Evolutionary conservation across 2,797 vertebrate genomes (phyloP).

Genomic region (Sebastes taczanowskii): DNA sequence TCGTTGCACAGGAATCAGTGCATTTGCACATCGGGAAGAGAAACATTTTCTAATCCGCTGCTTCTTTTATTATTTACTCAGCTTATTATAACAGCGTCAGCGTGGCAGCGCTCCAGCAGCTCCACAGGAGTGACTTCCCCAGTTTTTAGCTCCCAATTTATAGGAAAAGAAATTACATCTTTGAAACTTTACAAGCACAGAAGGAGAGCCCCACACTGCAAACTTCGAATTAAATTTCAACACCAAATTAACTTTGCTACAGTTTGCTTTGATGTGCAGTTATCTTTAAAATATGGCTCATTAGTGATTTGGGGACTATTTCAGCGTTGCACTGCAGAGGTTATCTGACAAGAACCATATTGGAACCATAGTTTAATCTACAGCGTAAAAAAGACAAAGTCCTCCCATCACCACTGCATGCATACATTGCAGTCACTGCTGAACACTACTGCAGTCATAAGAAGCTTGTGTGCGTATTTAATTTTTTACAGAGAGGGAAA

Average conservation of each 20-base stretch:
- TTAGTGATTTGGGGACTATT: background rate
- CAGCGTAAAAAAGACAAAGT: background rate
- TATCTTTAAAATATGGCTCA: background rate
- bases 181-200: constrained; percentile 15
- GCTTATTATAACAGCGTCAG: background rate
- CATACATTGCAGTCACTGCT: background rate
- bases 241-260: constrained; percentile 12
- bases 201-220: background rate
- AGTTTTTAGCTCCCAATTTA: background rate
- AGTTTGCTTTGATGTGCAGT: background rate
- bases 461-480: background rate
- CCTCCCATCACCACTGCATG: background rate
- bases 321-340: background rate
- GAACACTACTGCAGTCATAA: background rate
- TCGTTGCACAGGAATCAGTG: background rate
- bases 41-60: background rate
- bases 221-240: constrained; percentile 6
- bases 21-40: background rate
- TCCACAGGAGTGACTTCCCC: background rate
- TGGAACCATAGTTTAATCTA: background rate
- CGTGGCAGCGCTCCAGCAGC: background rate
- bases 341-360: constrained; percentile 8
- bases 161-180: constrained; percentile 4
- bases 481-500: constrained; percentile 1
- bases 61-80: background rate